Evolutionary conservation across 2,113 vertebrate species (phyloP).

Genomic region (Piaya cayana): DNA sequence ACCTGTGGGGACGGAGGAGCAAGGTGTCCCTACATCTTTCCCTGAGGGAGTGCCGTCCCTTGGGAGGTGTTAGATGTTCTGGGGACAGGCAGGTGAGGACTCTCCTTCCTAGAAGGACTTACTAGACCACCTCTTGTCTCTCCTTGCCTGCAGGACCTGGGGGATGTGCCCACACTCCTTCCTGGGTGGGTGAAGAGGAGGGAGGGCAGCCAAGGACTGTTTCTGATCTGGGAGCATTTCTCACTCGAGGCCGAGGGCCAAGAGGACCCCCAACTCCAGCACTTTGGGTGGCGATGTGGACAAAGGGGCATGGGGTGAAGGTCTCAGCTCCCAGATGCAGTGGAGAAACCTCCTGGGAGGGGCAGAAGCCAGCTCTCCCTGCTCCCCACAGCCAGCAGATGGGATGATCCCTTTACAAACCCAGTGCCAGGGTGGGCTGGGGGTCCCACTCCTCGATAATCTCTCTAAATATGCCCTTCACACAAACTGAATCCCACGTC

Average conservation of each 20-base stretch:
- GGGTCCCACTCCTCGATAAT: fast-evolving
- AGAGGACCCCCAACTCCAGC: background rate
- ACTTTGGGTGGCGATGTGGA: fast-evolving
- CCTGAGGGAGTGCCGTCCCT: background rate
- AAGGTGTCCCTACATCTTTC: background rate
- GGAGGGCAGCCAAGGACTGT: background rate
- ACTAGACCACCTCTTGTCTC: background rate
- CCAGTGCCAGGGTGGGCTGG: background rate
- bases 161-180: background rate
- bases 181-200: background rate
- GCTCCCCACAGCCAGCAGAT: background rate
- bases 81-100: background rate
- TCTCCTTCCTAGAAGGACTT: background rate
- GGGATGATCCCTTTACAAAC: background rate
- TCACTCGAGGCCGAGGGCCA: background rate
- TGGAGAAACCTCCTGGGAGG: background rate
- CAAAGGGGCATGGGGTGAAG: fast-evolving
- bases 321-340: background rate
- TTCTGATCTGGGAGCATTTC: background rate
- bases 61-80: background rate
- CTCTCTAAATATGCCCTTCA: background rate
- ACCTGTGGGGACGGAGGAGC: background rate
- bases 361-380: background rate
- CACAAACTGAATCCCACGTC: background rate
- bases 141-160: background rate